Conservation (phyloP, 2,888 invertebrate genomes). For the Salpingus planirostris region DNA sequence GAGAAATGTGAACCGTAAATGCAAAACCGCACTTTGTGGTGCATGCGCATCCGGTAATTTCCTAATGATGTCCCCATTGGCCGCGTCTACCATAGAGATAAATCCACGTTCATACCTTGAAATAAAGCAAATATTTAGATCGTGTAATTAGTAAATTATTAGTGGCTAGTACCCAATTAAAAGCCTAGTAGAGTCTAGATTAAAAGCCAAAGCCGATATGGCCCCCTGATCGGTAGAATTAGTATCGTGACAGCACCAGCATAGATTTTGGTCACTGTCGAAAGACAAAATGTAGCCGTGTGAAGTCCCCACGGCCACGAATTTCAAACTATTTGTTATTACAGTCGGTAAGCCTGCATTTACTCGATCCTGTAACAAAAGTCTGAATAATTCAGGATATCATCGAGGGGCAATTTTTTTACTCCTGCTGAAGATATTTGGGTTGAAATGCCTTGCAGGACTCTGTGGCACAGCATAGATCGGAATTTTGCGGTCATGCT, state of each 20-base stretch:
- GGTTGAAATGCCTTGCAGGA: constrained; percentile 81
- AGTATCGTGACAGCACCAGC: constrained; percentile 76
- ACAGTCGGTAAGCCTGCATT: constrained; percentile 85
- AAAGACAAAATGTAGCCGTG: constrained; percentile 86
- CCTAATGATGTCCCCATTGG: constrained; percentile 67
- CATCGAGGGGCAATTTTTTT: too few species aligned
- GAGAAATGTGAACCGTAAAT: constrained; percentile 45
- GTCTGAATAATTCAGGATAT: too few species aligned
- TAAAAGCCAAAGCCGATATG: constrained; percentile 76
- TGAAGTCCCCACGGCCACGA: constrained; percentile 88
- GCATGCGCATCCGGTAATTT: constrained; percentile 74
- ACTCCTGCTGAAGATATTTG: constrained; percentile 82
- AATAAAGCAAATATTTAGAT: constrained; percentile 23
- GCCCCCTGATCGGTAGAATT: constrained; percentile 63
- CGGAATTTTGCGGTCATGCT: constrained; percentile 46
- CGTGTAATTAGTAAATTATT: not conserved
- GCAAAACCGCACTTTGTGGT: constrained; percentile 72
- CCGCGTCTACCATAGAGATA: constrained; percentile 84
- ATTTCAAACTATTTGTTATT: constrained; percentile 63
- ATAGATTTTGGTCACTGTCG: constrained; percentile 75
- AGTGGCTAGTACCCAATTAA: constrained; percentile 58
- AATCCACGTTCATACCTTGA: constrained; percentile 62
- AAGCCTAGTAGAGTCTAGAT: constrained; percentile 76
- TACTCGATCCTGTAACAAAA: constrained; percentile 63
- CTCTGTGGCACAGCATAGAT: constrained; percentile 65